Evolutionary conservation across 2,888 invertebrate genomes (phyloP).

Genomic region (Elegia similella): DNA sequence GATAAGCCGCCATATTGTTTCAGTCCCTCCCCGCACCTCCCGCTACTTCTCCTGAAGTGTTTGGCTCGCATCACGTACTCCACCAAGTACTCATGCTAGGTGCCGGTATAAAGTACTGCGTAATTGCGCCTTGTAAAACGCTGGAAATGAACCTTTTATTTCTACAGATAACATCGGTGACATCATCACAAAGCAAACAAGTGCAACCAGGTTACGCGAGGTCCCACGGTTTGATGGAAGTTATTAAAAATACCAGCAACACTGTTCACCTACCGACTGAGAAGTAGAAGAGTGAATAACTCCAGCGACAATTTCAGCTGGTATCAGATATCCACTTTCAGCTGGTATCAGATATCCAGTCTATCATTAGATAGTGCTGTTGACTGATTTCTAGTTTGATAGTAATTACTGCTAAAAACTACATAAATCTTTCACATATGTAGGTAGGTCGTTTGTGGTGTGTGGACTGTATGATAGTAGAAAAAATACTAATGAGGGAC

Average conservation of each 20-base stretch:
- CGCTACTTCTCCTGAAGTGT: slow-evolving; percentile 36
- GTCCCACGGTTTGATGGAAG: not conserved
- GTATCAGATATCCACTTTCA: slow-evolving; percentile 4
- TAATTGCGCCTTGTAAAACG: slow-evolving; percentile 5
- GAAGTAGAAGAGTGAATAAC: not conserved
- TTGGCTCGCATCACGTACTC: slow-evolving; percentile 29
- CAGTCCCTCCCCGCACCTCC: slow-evolving; percentile 35
- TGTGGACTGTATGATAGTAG: no score
- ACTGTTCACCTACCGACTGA: not conserved
- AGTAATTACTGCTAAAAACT: not conserved
- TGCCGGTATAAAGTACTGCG: slow-evolving; percentile 5
- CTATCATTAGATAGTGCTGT: slow-evolving; percentile 7
- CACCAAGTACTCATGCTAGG: slow-evolving; percentile 14
- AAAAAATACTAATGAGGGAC: no score
- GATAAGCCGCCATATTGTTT: slow-evolving; percentile 75
- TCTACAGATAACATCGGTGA: slow-evolving; percentile 7
- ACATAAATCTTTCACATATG: not conserved
- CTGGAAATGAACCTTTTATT: slow-evolving; percentile 1
- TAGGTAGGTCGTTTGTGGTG: not conserved
- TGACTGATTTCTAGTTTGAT: slow-evolving; percentile 13
- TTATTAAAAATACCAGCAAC: not conserved
- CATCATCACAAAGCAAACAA: slow-evolving; percentile 3
- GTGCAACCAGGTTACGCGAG: not conserved
- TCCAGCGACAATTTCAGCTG: not conserved
- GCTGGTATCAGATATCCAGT: slow-evolving; percentile 8